Conservation (phyloP, 2,797 vertebrate genomes). For the Mormyrus hasselquistii region DNA sequence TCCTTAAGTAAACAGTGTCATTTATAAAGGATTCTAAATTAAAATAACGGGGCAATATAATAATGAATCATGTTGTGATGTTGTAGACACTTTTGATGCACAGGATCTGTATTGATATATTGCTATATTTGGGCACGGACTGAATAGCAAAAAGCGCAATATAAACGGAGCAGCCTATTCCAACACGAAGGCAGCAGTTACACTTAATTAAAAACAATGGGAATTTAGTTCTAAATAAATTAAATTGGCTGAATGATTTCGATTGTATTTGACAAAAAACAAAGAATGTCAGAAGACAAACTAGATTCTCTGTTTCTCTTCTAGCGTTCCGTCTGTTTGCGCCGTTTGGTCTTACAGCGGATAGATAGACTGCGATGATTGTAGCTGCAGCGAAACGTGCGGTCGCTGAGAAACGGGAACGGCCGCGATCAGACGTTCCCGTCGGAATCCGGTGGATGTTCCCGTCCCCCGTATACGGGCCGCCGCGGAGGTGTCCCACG, state of each 20-base stretch:
- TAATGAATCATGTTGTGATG: background rate
- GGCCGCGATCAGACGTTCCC: background rate
- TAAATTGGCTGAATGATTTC: background rate
- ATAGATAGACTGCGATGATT: background rate
- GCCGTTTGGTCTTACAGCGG: background rate
- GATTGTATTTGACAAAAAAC: background rate
- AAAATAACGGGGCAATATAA: background rate
- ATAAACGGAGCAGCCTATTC: background rate
- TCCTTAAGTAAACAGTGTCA: background rate
- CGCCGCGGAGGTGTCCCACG: conserved; percentile 25
- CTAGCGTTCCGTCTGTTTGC: background rate
- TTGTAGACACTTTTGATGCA: conserved; percentile 5
- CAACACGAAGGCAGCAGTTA: background rate
- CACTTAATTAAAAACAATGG: background rate
- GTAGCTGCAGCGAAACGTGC: background rate
- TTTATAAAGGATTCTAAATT: background rate
- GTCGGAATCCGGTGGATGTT: conserved; percentile 18
- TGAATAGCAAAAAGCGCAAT: background rate
- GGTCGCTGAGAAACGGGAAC: background rate
- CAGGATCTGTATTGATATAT: background rate
- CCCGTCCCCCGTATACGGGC: conserved; percentile 22
- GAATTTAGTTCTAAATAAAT: background rate
- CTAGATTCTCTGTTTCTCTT: background rate
- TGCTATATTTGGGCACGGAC: background rate
- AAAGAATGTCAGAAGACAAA: background rate